phyloP scores from a whole-genome alignment of 2,113 vertebrate genomes.

The Podarcis muralis region DNA sequence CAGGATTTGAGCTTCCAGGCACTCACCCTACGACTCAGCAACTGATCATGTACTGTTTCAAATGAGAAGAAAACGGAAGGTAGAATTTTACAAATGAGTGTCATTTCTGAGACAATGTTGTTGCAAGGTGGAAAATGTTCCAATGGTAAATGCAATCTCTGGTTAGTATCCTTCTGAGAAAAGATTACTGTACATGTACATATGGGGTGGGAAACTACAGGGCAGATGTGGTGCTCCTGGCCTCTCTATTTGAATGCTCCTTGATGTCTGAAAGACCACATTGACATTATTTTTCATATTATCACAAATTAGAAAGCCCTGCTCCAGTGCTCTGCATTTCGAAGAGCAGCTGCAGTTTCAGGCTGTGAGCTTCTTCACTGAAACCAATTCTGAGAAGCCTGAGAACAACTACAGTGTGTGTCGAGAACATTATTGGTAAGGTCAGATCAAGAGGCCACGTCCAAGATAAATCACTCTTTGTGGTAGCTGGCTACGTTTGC shows the following conservation, averaged over 20 bases:
- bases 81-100: neutral
- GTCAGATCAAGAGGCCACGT: conserved; percentile 51
- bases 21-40: neutral
- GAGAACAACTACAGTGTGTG: neutral
- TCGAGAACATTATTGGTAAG: conserved; percentile 49
- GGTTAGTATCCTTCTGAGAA: neutral
- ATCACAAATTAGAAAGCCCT: conserved; percentile 28
- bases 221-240: neutral
- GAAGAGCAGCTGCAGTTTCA: conserved; percentile 41
- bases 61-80: neutral
- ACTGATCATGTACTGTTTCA: accelerated
- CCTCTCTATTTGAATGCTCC: neutral
- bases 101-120: neutral
- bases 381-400: conserved; percentile 29
- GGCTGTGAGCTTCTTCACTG: neutral
- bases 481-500: conserved; percentile 53
- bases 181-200: neutral
- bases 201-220: no score
- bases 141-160: neutral
- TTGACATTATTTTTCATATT: conserved; percentile 46
- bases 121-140: neutral
- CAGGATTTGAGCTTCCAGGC: neutral
- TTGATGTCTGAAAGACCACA: conserved; percentile 46
- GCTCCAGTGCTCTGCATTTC: conserved; percentile 33
- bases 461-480: conserved; percentile 49